phyloP scores from a whole-genome alignment of 2,888 invertebrate genomes.

The Conus canariensis region DNA sequence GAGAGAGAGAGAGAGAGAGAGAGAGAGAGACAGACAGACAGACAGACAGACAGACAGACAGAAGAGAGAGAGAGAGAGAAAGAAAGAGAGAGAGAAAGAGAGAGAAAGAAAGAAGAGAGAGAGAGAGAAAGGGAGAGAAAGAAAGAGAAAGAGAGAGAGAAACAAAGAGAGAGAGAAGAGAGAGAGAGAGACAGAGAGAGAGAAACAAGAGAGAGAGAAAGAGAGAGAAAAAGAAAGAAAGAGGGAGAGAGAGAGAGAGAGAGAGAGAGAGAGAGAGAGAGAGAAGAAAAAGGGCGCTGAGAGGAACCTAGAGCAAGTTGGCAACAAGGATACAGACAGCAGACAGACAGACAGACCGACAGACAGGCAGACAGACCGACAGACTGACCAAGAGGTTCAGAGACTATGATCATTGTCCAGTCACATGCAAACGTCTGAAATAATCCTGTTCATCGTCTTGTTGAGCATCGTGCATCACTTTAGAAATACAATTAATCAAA shows the following conservation, averaged over 20 bases:
- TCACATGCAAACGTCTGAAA: background rate
- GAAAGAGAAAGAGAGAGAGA: constrained; percentile 18
- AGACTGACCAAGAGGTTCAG: background rate
- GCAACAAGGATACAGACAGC: background rate
- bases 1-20: background rate
- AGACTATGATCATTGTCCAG: background rate
- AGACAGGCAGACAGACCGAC: background rate
- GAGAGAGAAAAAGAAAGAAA: constrained; percentile 24
- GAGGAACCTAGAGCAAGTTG: background rate
- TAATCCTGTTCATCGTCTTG: background rate
- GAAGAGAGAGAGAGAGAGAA: background rate
- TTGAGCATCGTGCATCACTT: background rate
- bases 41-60: background rate
- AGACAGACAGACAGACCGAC: background rate
- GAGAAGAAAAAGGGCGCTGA: background rate
- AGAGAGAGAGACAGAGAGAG: constrained; percentile 3
- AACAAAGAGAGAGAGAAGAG: constrained; percentile 10
- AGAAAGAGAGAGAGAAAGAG: background rate
- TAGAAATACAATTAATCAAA: too few species aligned
- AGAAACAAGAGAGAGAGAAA: background rate
- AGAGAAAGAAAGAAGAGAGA: background rate
- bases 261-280: background rate
- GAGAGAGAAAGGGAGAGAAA: background rate
- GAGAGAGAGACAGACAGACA: background rate
- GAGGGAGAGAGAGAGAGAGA: background rate